A percentile compares a stretch with the other conserved stretches of the same genome.
These are phyloP conservation scores for Cryptocephalus primarius DNA, from an alignment of 2,888 invertebrate genomes.

Conservation along the genomic window DNA sequence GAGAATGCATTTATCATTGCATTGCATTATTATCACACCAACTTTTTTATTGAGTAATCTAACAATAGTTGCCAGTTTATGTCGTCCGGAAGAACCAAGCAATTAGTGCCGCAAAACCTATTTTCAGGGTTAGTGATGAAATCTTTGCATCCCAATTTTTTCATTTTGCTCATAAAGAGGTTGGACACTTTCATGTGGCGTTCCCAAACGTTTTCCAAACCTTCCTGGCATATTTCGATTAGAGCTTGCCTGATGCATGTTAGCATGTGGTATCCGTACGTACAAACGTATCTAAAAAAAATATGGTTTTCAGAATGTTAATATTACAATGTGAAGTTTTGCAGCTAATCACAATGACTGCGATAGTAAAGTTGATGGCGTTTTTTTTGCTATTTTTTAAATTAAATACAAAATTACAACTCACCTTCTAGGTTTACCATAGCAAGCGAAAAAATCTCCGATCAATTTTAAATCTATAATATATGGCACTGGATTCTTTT, in stretches of 20 bases:
- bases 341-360: too few species aligned
- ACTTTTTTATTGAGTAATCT: slow-evolving; percentile 15
- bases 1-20: too few species aligned
- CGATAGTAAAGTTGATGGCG: too few species aligned
- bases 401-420: neutral
- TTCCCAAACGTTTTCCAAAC: slow-evolving; percentile 52
- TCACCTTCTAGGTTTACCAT: slow-evolving; percentile 1
- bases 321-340: too few species aligned
- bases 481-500: slow-evolving; percentile 43
- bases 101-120: slow-evolving; percentile 53
- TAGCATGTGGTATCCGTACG: slow-evolving; percentile 60
- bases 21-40: neutral
- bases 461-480: slow-evolving; percentile 54
- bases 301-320: too few species aligned
- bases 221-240: slow-evolving; percentile 56
- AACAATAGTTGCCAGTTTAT: slow-evolving; percentile 43
- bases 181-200: slow-evolving; percentile 53
- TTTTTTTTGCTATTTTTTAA: too few species aligned
- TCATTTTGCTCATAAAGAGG: slow-evolving; percentile 48
- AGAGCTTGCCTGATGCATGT: slow-evolving; percentile 70
- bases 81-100: slow-evolving; percentile 49
- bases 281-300: slow-evolving; percentile 64
- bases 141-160: slow-evolving; percentile 55
- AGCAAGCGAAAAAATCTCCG: slow-evolving; percentile 47
- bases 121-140: slow-evolving; percentile 53